Conservation (phyloP, 2,797 vertebrate genomes). For the Cryptoprocta ferox region DNA sequence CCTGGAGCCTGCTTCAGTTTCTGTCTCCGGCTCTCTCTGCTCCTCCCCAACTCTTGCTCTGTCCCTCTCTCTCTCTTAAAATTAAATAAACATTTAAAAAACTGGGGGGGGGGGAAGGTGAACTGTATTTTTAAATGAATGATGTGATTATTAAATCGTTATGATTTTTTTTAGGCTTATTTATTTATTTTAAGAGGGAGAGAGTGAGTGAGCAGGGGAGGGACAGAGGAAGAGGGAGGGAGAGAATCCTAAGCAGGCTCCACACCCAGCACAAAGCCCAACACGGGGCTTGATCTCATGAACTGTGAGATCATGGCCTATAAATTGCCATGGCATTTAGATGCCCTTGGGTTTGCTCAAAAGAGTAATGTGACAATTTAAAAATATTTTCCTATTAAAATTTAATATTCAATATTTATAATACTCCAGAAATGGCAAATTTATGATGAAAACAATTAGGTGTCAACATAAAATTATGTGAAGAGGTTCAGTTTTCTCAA, state of each 20-base stretch:
- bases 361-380: background rate
- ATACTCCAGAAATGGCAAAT: background rate
- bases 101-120: background rate
- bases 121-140: background rate
- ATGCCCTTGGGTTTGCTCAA: background rate
- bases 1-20: no score
- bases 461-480: background rate
- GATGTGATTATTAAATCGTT: background rate
- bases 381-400: background rate
- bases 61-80: no score
- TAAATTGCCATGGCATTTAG: background rate
- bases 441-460: background rate
- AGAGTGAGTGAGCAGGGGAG: no score
- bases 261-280: no score
- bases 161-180: background rate
- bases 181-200: no score
- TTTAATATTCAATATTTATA: background rate
- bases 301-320: no score
- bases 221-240: no score
- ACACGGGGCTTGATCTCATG: no score
- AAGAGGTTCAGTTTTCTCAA: background rate
- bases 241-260: no score
- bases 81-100: no score
- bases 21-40: no score
- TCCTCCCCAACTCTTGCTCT: no score